A percentile compares a stretch with the other conserved stretches of the same genome.
phyloP scores from a whole-genome alignment of 2,113 vertebrate genomes.

The Hyla sarda region DNA sequence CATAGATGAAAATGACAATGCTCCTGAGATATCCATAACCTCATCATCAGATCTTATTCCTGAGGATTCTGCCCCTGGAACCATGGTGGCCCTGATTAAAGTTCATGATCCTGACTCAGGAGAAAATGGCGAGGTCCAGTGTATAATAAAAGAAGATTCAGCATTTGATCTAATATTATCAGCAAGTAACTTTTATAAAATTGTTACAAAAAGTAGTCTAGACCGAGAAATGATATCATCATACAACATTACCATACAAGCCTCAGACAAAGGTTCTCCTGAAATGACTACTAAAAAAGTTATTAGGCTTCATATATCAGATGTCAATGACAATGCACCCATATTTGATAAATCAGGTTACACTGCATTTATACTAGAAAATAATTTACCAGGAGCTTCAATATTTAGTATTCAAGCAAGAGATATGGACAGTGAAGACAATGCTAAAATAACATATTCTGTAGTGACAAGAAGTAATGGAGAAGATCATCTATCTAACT shows the following conservation, averaged over 20 bases:
- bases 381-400: constrained; percentile 6
- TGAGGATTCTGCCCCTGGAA: background rate
- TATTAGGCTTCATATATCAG: background rate
- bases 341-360: background rate
- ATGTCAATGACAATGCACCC: constrained; percentile 9
- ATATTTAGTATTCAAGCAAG: background rate
- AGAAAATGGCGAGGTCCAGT: constrained; percentile 5
- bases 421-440: constrained; percentile 10
- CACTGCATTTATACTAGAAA: background rate
- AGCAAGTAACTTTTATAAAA: background rate
- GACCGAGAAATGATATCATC: background rate
- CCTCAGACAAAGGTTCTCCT: background rate
- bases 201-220: background rate
- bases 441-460: background rate
- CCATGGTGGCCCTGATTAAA: constrained; percentile 4
- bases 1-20: background rate
- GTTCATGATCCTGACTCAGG: background rate
- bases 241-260: background rate
- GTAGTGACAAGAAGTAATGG: background rate
- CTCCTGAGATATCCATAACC: constrained; percentile 10
- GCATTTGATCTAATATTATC: background rate
- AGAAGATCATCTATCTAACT: background rate
- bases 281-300: constrained; percentile 3
- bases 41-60: constrained; percentile 2
- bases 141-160: background rate